Evolutionary conservation across 2,888 invertebrate species (phyloP), one percentile per base, ranked within the genome.

Genomic region (Ischnus inquisitorius): DNA sequence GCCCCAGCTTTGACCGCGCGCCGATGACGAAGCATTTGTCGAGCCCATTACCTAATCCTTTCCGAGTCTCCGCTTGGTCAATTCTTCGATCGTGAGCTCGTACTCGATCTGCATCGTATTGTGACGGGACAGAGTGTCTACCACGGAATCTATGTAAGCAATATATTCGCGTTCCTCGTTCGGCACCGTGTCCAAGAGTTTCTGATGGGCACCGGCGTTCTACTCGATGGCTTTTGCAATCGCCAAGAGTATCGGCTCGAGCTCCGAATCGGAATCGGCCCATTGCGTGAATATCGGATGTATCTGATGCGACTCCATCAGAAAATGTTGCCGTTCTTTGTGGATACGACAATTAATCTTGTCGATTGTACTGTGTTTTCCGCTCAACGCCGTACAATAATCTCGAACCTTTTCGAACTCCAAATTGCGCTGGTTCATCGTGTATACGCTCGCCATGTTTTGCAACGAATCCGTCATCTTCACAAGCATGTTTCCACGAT

Each of bases 121-220:
- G 46, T 96, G 93, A 83, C 96, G 94, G 74, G 94, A 93, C 46
- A 96, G 90, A 16, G 96, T 95, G 88, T 95, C 96, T 93, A 96
- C 96, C 5, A 96, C 95, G 54, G 96, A 95, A 86, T 96, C 96
- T 67, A 96, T 94, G 89, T 96, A 96, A 74, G 95, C 93, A 28
- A 96, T 93, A 89, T 96, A 96, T 89, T 96, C 96, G 88, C 94
- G 94, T 87, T 95, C 94, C 5, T 95, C 94, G 86, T 93, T 94
- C 1, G 93, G 92, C 64, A 94, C 90, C 14, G 92, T 92, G 76
- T 93, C 93, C 25, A 95, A 91, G 57, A 95, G 90, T 72, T 94
- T 94, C 86, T 94, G 94, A 88, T 95, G 94, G 5, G 95, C 94
- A 16, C 91, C 89, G 28, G 95, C 93, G 85, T 93, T 94, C 16